phyloP scores from a whole-genome alignment of 1,140 invertebrate species.

The Eulimnadia texana region DNA sequence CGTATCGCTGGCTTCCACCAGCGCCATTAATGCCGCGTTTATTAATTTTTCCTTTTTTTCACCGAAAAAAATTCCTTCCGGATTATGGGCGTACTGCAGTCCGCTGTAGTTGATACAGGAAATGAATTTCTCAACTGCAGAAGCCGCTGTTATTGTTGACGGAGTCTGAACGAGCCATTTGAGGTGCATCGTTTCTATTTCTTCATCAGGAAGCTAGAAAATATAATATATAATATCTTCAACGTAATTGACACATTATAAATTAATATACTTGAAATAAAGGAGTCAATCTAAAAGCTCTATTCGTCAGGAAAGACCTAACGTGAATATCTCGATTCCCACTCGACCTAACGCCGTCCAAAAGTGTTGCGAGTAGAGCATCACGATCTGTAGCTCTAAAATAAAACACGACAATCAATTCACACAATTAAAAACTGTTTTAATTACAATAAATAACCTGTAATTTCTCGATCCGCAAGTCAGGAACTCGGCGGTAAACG shows the following conservation, averaged over 20 bases:
- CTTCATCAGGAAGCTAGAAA: neutral
- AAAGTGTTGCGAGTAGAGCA: constrained; percentile 78
- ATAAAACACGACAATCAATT: constrained; percentile 20
- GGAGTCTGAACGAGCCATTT: constrained; percentile 65
- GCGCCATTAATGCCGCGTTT: constrained; percentile 53
- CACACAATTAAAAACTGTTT: neutral
- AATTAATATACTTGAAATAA: constrained; percentile 29
- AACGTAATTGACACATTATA: neutral
- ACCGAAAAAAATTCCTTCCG: constrained; percentile 89
- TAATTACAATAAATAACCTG: neutral
- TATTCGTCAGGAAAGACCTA: constrained; percentile 61
- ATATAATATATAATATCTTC: neutral
- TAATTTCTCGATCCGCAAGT: neutral
- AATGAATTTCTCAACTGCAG: constrained; percentile 77
- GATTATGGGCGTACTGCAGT: constrained; percentile 83
- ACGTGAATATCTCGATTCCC: constrained; percentile 97
- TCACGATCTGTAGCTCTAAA: constrained; percentile 44
- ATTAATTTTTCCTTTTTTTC: constrained; percentile 98
- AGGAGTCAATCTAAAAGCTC: constrained; percentile 76
- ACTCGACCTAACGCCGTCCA: constrained; percentile 90
- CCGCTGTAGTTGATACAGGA: constrained; percentile 96
- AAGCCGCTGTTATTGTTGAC: constrained; percentile 46
- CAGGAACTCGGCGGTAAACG: constrained; percentile 67
- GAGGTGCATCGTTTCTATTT: constrained; percentile 68
- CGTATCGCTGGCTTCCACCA: constrained; percentile 52